A percentile compares a stretch with the other conserved stretches of the same genome.
Conservation (phyloP, 2,797 vertebrate genomes). For the Neomorphus geoffroyi region DNA sequence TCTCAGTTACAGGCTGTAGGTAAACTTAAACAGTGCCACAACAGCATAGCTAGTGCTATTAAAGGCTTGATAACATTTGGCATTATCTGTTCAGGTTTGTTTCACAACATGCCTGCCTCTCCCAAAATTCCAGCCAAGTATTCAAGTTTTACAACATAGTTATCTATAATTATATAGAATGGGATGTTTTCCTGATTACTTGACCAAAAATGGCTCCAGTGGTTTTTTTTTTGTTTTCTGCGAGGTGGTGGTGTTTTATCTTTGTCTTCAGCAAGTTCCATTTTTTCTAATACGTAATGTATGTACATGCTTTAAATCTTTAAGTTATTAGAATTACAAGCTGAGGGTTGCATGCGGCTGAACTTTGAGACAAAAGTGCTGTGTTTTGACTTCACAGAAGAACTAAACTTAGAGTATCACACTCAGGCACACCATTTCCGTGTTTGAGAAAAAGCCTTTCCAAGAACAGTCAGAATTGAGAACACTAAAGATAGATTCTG, state of each 20-base stretch:
- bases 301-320: neutral
- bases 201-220: neutral
- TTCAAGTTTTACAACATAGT: conserved; percentile 58
- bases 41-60: neutral
- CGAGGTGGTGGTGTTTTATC: neutral
- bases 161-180: conserved; percentile 52
- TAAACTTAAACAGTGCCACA: neutral
- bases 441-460: neutral
- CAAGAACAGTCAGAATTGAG: neutral
- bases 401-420: neutral
- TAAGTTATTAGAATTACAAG: neutral
- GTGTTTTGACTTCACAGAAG: neutral
- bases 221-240: neutral
- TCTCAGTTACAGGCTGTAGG: neutral
- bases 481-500: neutral
- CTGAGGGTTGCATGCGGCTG: neutral
- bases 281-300: neutral
- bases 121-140: conserved; percentile 49
- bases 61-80: conserved; percentile 17
- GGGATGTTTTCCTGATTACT: conserved; percentile 24
- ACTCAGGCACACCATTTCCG: neutral
- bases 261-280: neutral
- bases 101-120: conserved; percentile 59
- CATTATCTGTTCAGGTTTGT: conserved; percentile 25
- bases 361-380: neutral